Evolutionary conservation across 2,113 vertebrate genomes (phyloP).

Genomic region (Cinclus cinclus): DNA sequence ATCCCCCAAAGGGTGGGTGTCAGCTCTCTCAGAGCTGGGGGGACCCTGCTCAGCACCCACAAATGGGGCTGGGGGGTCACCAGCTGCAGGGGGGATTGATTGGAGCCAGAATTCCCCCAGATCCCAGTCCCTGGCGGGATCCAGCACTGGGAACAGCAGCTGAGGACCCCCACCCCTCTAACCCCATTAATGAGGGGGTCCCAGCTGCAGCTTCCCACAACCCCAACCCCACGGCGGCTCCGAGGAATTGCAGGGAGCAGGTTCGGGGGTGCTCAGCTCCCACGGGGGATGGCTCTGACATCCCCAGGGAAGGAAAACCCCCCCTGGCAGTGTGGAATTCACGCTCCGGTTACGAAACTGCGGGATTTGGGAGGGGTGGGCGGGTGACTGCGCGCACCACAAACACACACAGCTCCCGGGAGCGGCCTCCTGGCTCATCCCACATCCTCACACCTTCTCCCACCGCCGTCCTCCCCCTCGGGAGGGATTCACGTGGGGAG

Average conservation of each 20-base stretch:
- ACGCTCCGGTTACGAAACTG: background rate
- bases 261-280: fast-evolving
- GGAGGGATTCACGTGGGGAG: background rate
- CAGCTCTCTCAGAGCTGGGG: background rate
- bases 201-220: background rate
- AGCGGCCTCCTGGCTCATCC: background rate
- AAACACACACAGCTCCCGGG: background rate
- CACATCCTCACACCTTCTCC: background rate
- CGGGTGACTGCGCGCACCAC: background rate
- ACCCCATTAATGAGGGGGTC: background rate
- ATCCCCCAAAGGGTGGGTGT: fast-evolving
- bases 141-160: background rate
- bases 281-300: fast-evolving
- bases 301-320: fast-evolving
- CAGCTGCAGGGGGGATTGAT: background rate
- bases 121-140: fast-evolving
- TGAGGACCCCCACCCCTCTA: background rate
- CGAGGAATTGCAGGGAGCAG: background rate
- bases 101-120: background rate
- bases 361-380: background rate
- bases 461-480: background rate
- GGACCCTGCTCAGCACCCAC: background rate
- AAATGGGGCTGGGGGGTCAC: fast-evolving
- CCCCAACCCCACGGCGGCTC: fast-evolving
- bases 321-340: background rate